Percentiles rank a stretch among this genome's conserved stretches.
Conservation (phyloP, 30 jellyfish, hydroid and myxozoan genomes). For the Nemopilema nomurai region DNA sequence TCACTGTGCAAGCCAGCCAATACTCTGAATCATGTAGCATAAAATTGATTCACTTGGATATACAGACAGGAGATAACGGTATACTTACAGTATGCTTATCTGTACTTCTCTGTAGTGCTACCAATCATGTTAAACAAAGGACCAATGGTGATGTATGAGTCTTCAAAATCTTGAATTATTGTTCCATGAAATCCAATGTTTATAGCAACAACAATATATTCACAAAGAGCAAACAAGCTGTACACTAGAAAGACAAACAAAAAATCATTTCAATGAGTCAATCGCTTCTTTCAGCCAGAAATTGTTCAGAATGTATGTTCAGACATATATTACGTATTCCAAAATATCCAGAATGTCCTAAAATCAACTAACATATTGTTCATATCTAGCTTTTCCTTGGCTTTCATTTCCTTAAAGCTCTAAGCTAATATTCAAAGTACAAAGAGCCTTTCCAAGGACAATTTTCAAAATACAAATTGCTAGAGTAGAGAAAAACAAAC, state of each 20-base stretch:
- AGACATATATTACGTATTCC: too few relatives aligned
- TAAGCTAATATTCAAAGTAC: too few relatives aligned
- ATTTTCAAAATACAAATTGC: not conserved
- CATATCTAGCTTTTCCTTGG: too few relatives aligned
- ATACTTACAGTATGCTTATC: conserved; percentile 40
- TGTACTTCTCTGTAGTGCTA: conserved; percentile 44
- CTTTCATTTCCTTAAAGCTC: too few relatives aligned
- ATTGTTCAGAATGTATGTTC: too few relatives aligned
- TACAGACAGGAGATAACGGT: not conserved
- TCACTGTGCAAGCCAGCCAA: too few relatives aligned
- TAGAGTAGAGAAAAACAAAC: conserved; percentile 33
- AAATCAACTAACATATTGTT: too few relatives aligned
- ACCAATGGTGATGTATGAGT: conserved; percentile 49
- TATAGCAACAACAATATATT: conserved; percentile 62
- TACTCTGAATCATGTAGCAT: too few relatives aligned
- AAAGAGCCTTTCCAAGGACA: not conserved
- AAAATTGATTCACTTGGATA: not conserved
- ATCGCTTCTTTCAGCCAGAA: too few relatives aligned
- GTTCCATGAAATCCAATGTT: conserved; percentile 73
- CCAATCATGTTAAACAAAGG: conserved; percentile 25
- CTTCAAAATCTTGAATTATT: conserved; percentile 54
- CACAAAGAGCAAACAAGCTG: conserved; percentile 83
- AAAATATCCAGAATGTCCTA: too few relatives aligned
- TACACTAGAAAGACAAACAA: conserved; percentile 48
- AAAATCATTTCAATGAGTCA: too few relatives aligned